A percentile compares a stretch with the other conserved stretches of the same genome.
These are phyloP conservation scores for Hydrophis major DNA, from an alignment of 2,797 vertebrate genomes.

Conservation along the genomic window DNA sequence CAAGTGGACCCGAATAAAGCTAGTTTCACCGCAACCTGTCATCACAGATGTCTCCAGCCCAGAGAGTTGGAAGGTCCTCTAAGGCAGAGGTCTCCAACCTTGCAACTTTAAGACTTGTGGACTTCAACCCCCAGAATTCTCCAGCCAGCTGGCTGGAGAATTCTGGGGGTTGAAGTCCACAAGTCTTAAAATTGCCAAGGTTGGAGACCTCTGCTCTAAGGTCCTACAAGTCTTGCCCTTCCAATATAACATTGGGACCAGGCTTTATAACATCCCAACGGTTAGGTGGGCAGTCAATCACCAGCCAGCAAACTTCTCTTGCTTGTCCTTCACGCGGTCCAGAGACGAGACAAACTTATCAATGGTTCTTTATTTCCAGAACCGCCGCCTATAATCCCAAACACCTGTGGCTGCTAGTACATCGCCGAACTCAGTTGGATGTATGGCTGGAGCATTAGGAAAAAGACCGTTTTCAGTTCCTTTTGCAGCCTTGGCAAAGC, in stretches of 20 bases:
- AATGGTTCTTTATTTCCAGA: not conserved
- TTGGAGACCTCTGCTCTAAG: not conserved
- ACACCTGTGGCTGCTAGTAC: not conserved
- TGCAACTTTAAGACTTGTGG: no score
- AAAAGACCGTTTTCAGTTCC: not conserved
- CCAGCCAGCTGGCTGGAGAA: no score
- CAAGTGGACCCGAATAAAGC: not conserved
- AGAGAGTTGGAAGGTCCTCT: not conserved
- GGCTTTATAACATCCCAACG: not conserved
- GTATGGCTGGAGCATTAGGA: not conserved
- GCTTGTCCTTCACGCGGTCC: not conserved
- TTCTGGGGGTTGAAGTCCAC: no score
- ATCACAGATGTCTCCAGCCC: not conserved
- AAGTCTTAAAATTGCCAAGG: no score
- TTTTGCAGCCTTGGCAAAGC: not conserved
- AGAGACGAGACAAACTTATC: not conserved
- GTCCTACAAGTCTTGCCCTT: not conserved
- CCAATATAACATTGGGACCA: not conserved
- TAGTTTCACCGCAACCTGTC: not conserved
- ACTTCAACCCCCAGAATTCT: no score
- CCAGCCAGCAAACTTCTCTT: not conserved
- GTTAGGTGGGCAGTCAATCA: not conserved
- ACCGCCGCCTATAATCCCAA: not conserved
- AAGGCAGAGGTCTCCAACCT: not conserved
- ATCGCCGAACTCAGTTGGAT: not conserved